These are phyloP conservation scores for Cinclus mexicanus DNA, from an alignment of 2,113 vertebrate species.

Conservation along the genomic window DNA sequence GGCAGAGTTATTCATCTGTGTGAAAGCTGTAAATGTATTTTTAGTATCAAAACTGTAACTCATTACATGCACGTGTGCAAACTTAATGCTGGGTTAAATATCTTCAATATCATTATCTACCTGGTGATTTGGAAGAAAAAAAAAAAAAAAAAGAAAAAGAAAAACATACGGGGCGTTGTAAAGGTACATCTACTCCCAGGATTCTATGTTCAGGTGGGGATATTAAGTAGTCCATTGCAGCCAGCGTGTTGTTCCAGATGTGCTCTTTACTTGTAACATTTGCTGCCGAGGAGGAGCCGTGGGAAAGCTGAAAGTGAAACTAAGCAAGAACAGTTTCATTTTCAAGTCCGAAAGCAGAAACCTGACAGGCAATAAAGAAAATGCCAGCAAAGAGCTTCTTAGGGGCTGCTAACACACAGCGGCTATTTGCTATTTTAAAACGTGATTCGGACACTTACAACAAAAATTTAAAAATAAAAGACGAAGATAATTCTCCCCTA, in stretches of 20 bases:
- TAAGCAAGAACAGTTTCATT: slow-evolving; percentile 13
- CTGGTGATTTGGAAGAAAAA: neutral
- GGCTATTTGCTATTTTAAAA: neutral
- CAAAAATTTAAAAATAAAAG: neutral
- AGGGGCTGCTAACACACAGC: neutral
- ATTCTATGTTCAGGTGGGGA: accelerated
- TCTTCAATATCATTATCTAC: neutral
- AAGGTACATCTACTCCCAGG: neutral
- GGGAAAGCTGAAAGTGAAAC: slow-evolving; percentile 57
- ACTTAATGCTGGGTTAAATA: neutral
- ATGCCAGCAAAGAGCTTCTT: neutral
- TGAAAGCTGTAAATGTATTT: neutral
- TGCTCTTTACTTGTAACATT: neutral
- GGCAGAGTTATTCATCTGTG: neutral
- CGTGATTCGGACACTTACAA: neutral
- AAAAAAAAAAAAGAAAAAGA: accelerated
- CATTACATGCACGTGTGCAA: neutral
- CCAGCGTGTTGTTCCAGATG: neutral
- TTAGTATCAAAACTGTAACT: neutral
- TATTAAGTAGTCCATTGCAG: neutral
- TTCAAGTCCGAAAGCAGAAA: neutral
- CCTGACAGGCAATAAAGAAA: neutral
- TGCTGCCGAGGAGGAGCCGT: neutral
- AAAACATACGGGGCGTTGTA: neutral
- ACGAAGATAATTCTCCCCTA: neutral